Base-by-base conservation (phyloP, 2,797 vertebrate genomes). In the Neosilurus hyrtlii region DNA sequence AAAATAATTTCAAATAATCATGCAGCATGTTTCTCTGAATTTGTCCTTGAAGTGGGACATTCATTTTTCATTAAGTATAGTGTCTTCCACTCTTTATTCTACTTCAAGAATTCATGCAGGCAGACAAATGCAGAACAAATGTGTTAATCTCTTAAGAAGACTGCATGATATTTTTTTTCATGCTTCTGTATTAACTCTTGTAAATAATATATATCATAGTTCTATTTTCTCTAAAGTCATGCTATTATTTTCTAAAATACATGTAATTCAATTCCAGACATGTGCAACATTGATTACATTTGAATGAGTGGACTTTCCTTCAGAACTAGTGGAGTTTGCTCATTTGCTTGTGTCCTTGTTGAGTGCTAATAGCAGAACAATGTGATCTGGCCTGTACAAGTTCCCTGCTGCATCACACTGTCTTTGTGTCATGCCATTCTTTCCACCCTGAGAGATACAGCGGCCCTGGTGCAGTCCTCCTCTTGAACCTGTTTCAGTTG, bases 171-270 rank as follows among this genome's bases (percentile, higher is more conserved):
- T 11, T 52, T 20, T 75, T 59, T 37, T 74, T n/a, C 54, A 59
- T 76, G 35, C 30, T 43, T 76, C 61, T 61, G 74, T 76, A 61
- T 43, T 43, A 61, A 61, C 74, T 43, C 30, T 37, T 37, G 61
- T 65, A 51, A 52, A 63, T 63, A 78, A 51, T 22, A 77, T 77
- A 9, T 12, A 43, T 37, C 56, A 57, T 35, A 2, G 0, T 22
- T 54, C 56, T 14, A 22, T 77, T 76, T 76, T 0, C 22, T 77
- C 22, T 49, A 1, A 49, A 51, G 10, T 51, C 8, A 63, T 78
- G 76, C 20, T 9, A 35, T 52, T 65, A 20, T 65, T 20, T 51
- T 9, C 0, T 65, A 37, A 76, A 59, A 52, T 24, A 30, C 37
- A 51, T 9, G 26, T 43, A 18, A 62, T 5, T 0, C 18, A 75